Percentiles rank a stretch among this genome's conserved stretches.
phyloP scores from a whole-genome alignment of 2,113 vertebrate species.

The Bettongia penicillata region DNA sequence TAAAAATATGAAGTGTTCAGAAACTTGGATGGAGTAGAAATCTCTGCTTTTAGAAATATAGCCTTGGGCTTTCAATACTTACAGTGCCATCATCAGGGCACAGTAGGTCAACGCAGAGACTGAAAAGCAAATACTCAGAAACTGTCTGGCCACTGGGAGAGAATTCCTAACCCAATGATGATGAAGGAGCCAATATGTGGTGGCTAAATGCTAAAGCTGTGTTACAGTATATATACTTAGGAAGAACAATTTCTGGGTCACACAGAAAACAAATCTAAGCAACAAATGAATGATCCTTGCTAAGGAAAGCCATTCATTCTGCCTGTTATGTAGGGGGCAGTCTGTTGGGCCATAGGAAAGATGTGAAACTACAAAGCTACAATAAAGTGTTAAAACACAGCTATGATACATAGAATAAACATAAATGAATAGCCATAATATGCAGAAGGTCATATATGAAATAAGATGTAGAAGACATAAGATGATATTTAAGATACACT shows the following conservation, averaged over 20 bases:
- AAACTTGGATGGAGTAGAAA: not conserved
- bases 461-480: not conserved
- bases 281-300: too few species aligned
- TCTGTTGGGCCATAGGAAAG: not conserved
- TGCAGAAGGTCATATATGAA: not conserved
- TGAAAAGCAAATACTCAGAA: not conserved
- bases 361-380: not conserved
- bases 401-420: not conserved
- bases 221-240: not conserved
- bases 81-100: conserved; percentile 4
- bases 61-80: not conserved
- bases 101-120: not conserved
- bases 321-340: not conserved
- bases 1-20: not conserved
- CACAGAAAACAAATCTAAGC: not conserved
- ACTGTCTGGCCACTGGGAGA: not conserved
- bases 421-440: not conserved
- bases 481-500: not conserved
- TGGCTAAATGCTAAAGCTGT: rapidly evolving
- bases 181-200: not conserved
- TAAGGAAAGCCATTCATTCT: not conserved
- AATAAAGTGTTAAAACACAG: not conserved
- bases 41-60: not conserved
- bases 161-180: not conserved
- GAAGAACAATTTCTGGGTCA: not conserved